Evolutionary conservation across 2,888 invertebrate genomes (phyloP).

Genomic region (Cosmia trapezina): DNA sequence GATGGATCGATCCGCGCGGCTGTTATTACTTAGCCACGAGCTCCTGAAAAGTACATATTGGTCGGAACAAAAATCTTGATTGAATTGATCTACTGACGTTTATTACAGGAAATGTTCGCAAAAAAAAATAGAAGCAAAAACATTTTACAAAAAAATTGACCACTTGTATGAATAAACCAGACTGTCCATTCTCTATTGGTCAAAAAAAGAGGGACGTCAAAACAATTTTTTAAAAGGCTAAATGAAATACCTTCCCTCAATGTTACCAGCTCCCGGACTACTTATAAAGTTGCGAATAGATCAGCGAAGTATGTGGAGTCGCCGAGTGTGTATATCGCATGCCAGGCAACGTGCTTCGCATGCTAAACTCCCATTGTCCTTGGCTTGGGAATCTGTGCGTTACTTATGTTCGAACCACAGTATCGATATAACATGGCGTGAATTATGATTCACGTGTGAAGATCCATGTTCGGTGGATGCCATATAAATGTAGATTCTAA

Average conservation of each 20-base stretch:
- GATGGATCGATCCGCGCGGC: too few relatives aligned
- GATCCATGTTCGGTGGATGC: constrained; percentile 25
- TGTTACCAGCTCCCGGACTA: constrained; percentile 19
- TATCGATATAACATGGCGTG: constrained; percentile 58
- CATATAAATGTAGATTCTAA: constrained; percentile 19
- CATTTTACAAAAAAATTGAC: not conserved
- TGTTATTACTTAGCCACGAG: too few relatives aligned
- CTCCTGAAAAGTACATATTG: too few relatives aligned
- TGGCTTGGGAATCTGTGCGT: constrained; percentile 69
- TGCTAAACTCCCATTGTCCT: constrained; percentile 71
- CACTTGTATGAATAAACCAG: not conserved
- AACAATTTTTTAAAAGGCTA: too few relatives aligned
- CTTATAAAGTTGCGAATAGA: constrained; percentile 48
- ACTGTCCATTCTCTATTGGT: not conserved
- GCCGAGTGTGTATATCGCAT: constrained; percentile 48
- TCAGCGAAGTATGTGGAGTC: constrained; percentile 45
- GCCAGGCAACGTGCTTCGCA: constrained; percentile 68
- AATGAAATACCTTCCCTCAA: not conserved
- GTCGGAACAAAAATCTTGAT: not conserved
- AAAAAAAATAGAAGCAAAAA: not conserved
- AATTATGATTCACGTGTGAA: constrained; percentile 59
- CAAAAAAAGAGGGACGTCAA: not conserved
- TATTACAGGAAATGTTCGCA: not conserved
- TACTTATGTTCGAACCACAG: constrained; percentile 61
- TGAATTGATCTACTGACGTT: not conserved